Percentiles rank a stretch among this genome's conserved stretches.
Evolutionary conservation across 2,113 vertebrate species (phyloP).

Genomic region (Odontesthes bonariensis): DNA sequence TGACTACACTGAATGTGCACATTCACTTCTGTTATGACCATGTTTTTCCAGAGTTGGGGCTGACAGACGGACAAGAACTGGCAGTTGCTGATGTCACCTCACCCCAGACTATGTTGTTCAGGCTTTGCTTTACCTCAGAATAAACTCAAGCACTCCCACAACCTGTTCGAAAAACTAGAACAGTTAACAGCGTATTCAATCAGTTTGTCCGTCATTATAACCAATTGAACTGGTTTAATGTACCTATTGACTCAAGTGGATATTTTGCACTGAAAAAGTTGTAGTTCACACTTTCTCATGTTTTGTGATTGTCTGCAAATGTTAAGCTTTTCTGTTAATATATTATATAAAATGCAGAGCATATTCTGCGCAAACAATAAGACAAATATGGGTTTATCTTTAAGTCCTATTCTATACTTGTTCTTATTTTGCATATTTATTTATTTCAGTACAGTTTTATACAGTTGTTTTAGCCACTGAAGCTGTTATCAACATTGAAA

Average conservation of each 20-base stretch:
- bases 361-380: slow-evolving; percentile 31
- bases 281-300: slow-evolving; percentile 21
- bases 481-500: slow-evolving; percentile 4
- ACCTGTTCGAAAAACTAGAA: slow-evolving; percentile 15
- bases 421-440: slow-evolving; percentile 52
- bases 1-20: slow-evolving; percentile 6
- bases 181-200: slow-evolving; percentile 48
- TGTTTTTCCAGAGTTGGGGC: slow-evolving; percentile 87
- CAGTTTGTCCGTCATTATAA: slow-evolving; percentile 22
- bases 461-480: slow-evolving; percentile 17
- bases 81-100: slow-evolving; percentile 95
- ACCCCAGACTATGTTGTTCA: slow-evolving; percentile 95
- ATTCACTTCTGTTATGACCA: slow-evolving; percentile 22
- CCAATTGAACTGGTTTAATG: slow-evolving; percentile 24
- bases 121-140: slow-evolving; percentile 91
- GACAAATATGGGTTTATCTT: slow-evolving; percentile 20
- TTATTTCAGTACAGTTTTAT: slow-evolving; percentile 50
- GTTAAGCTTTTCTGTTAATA: slow-evolving; percentile 15
- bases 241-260: slow-evolving; percentile 26
- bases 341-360: slow-evolving; percentile 28
- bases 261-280: slow-evolving; percentile 64
- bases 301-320: slow-evolving; percentile 35
- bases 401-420: slow-evolving; percentile 28
- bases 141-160: slow-evolving; percentile 33
- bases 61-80: slow-evolving; percentile 92